A percentile compares a stretch with the other conserved stretches of the same genome.
Conservation (phyloP, 2,888 invertebrate genomes). For the Miltochrista miniata region DNA sequence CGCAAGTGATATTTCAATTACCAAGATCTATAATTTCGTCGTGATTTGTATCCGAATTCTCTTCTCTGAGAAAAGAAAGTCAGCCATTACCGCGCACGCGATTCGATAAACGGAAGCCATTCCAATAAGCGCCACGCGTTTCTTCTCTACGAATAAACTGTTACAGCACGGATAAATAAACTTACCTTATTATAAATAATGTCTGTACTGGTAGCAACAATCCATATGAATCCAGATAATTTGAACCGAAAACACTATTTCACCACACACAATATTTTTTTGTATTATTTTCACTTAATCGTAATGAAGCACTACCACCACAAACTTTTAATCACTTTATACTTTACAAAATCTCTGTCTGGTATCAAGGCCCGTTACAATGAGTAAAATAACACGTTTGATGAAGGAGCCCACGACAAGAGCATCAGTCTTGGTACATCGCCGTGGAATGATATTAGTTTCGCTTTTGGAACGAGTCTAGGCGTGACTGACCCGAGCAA, state of each 20-base stretch:
- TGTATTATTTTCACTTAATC: slow-evolving; percentile 66
- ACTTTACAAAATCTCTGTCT: slow-evolving; percentile 65
- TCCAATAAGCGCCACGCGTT: slow-evolving; percentile 71
- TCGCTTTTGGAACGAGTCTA: slow-evolving; percentile 82
- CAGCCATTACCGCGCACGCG: slow-evolving; percentile 82
- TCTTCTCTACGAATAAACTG: slow-evolving; percentile 25
- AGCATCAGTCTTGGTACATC: slow-evolving; percentile 81
- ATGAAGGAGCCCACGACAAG: slow-evolving; percentile 76
- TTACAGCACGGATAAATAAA: slow-evolving; percentile 37
- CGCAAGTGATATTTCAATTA: slow-evolving; percentile 32
- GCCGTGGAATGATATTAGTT: slow-evolving; percentile 80
- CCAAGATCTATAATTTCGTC: slow-evolving; percentile 30
- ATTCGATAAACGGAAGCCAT: slow-evolving; percentile 82
- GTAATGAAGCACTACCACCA: slow-evolving; percentile 73
- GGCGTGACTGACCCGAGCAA: slow-evolving; percentile 79
- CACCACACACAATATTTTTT: slow-evolving; percentile 73
- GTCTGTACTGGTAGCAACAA: slow-evolving; percentile 63
- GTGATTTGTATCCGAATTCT: slow-evolving; percentile 43
- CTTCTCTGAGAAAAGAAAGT: slow-evolving; percentile 67
- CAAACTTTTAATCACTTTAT: slow-evolving; percentile 72
- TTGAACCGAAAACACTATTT: slow-evolving; percentile 68
- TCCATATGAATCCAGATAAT: slow-evolving; percentile 75
- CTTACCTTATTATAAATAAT: slow-evolving; percentile 67
- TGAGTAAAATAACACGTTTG: slow-evolving; percentile 73
- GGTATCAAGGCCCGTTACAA: slow-evolving; percentile 69